Base-by-base conservation (phyloP, 1,140 invertebrate species). In the Neodiprion lecontei region DNA sequence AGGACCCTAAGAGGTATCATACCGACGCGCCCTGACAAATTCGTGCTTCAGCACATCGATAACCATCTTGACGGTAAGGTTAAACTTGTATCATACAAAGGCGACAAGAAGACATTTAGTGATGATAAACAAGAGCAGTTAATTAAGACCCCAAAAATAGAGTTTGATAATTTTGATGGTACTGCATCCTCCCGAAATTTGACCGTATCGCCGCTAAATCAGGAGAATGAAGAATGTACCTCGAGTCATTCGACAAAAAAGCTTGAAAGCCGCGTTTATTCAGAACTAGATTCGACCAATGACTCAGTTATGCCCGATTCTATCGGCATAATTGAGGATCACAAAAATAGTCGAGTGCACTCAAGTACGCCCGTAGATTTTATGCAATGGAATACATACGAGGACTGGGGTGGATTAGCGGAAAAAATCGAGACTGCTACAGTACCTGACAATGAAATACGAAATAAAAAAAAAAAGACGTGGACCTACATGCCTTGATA, bases 21-120 rank as follows among this genome's bases (percentile, higher is more conserved):
- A 21, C 76, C 76, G 2, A 77, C 74, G 72, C 66, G 76, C 14
- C 65, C 72, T 9, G 76, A 77, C 49, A 47, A 40, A 21, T 68
- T 68, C 67, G 0, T 75, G 40, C 1, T 23, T 23, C 21, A 61
- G 50, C 11, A 79, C 17, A 9, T 23, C 1, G 69, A 75, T 67
- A 7, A 78, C 78, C 50, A 53, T 53, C 50, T 53, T n/a, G 50
- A 53, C n/a, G 50, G 50, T 53, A 53, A 1, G n/a, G 50, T 53
- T n/a, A 53, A 53, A 53, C 50, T 53, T 53, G 50, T n/a, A 11
- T 53, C 50, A 14, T 1, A 53, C 1, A 14, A 53, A 53, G 50
- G 50, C 50, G 50, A 12, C 47, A 17, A 48, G 17, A 21, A 21
- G 17, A 21, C 17, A 21, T 21, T 21, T 21, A 21, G 17, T 21